Evolutionary conservation across 1,140 invertebrate genomes (phyloP), one percentile per base, ranked within the genome.

Genomic region (Rhagoletis pomonella): DNA sequence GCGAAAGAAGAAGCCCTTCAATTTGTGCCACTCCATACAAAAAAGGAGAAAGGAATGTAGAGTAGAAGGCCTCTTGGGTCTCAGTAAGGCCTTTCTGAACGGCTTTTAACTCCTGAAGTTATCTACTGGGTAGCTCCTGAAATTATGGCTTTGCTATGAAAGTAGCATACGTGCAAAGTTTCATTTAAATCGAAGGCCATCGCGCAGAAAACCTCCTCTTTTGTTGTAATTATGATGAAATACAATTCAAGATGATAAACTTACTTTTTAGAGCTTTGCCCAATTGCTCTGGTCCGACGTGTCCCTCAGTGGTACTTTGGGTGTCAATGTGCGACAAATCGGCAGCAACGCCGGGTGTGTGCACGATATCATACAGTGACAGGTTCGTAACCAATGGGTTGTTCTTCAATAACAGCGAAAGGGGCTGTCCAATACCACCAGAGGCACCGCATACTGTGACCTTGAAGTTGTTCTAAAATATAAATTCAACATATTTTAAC

Each of bases 291-390:
- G 96, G 94, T 4, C 95, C 95, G 88, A 96, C 96, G 93, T 96
- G 97, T 59, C 97, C 98, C 86, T 95, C 96, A 59, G 99, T 97
- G 93, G 96, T 95, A 87, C 97, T 96, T 58, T 95, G 94, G 39
- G 98, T 98, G 90, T 99, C 97, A 91, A 99, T 99, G 94, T 99
- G 99, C 19, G 98, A 99, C 17, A 99, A 95, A 95, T 99, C 99
- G 88, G 98, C 98, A 88, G 98, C 98, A 19, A 99, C 99, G 89
- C 99, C 99, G 87, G 97, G 97, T 64, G 99, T 99, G 91, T 99
- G 96, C 0, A 98, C 98, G 93, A 99, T 97, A 95, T 99, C 99
- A 91, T 99, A 99, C 1, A 99, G 94, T 0, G 96, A 95, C 87
- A 99, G 94, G 90, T 97, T 95, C 17, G 95, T 96, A 19, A 99